Conservation (phyloP, 2,113 vertebrate species). For the Sinocyclocheilus rhinocerous region DNA sequence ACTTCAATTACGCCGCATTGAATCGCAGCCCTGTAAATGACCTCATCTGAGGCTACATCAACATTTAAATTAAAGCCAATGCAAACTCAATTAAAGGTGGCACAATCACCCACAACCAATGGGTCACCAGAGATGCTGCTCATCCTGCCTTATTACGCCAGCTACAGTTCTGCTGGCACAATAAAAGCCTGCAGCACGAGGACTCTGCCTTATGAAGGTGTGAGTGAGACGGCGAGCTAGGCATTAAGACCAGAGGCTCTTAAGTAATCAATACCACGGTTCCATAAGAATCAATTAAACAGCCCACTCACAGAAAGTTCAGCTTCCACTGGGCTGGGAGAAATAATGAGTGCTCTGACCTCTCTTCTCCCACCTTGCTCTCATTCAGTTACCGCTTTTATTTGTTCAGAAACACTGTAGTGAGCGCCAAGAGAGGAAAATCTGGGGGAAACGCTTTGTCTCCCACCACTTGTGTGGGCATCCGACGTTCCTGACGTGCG, state of each 20-base stretch:
- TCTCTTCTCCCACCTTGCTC: conserved; percentile 48
- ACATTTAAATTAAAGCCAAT: conserved; percentile 76
- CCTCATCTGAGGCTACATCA: conserved; percentile 74
- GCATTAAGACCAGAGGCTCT: conserved; percentile 66
- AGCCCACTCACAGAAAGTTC: conserved; percentile 63
- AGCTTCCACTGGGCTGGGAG: conserved; percentile 60
- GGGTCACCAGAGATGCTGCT: conserved; percentile 54
- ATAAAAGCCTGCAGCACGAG: conserved; percentile 50
- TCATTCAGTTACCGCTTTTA: conserved; percentile 38
- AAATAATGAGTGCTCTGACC: conserved; percentile 59
- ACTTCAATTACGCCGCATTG: conserved; percentile 74
- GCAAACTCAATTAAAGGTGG: conserved; percentile 70
- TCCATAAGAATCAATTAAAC: conserved; percentile 76
- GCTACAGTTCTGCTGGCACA: conserved; percentile 29
- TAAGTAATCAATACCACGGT: conserved; percentile 69
- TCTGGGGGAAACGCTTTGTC: background rate
- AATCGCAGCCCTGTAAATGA: conserved; percentile 73
- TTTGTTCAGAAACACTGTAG: conserved; percentile 40
- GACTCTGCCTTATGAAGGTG: conserved; percentile 58
- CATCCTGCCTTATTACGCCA: conserved; percentile 16
- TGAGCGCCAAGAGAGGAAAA: background rate
- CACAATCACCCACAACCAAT: conserved; percentile 51
- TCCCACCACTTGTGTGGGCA: background rate
- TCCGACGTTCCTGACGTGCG: background rate
- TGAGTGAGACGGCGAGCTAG: conserved; percentile 46